Evolutionary conservation across 2,113 vertebrate genomes (phyloP), one percentile per base, ranked within the genome.

Genomic region (Mungos mungo): DNA sequence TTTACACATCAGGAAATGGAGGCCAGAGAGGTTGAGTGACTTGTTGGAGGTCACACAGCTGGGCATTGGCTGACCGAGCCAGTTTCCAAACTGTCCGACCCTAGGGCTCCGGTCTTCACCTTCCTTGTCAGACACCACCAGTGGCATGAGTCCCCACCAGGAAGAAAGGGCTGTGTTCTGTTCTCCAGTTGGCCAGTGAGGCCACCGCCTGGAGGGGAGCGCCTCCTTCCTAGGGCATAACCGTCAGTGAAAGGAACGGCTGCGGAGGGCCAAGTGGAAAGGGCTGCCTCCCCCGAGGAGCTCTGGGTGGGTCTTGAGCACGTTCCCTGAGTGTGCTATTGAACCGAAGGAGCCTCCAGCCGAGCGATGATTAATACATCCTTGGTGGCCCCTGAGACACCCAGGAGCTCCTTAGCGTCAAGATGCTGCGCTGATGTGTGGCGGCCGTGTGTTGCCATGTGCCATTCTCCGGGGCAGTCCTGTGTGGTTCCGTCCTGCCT

Each of bases 341-440:
- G 86, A 57, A 11, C 31, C 2, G 9, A 38, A 29, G 54, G 79
- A 27, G 45, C 72, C 38, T 12, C 0, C 2, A 69, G 74, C 25
- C 0, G 2, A 21, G 52, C 1, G 1, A 14, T 23, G 60, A 14
- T 35, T 52, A 29, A 6, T 2, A 2, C 0, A 0, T 35, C 3
- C 88, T 79, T 69, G 25, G 65, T 0, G 0, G 80, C 41, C 72
- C 68, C 35, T 10, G 16, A 25, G 9, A 65, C 16, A 15, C 12
- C 81, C 47, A 16, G 41, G 60, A 92, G 38, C 72, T n/a, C 7
- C 2, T 16, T 77, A 4, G 38, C 25, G 11, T 90, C 68, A 12
- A 3, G 16, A 7, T 8, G 15, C n/a, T 5, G 76, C 33, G 15
- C n/a, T 7, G 54, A 47, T 45, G 3, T 57, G n/a, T 2, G 3